These are phyloP conservation scores for Oceanodroma tethys DNA, from an alignment of 2,113 vertebrate species.

Conservation along the genomic window DNA sequence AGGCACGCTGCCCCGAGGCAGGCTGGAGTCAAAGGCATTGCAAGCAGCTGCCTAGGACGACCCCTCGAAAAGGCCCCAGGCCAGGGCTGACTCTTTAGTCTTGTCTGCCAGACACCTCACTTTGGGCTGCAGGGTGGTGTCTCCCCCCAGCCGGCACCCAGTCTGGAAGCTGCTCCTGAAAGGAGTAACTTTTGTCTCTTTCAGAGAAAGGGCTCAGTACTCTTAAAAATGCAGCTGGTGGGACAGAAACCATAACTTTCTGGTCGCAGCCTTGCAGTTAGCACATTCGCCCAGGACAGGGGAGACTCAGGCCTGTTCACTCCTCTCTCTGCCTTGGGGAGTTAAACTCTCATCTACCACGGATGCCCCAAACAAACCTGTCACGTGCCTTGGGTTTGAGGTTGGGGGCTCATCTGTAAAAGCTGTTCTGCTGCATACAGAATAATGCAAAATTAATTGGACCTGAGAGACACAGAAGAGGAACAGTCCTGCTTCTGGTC, in stretches of 20 bases:
- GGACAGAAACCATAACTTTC: neutral
- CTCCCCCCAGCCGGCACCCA: neutral
- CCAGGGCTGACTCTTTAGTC: neutral
- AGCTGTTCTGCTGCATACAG: neutral
- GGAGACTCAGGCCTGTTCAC: neutral
- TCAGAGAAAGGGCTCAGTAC: neutral
- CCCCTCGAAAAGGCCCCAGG: neutral
- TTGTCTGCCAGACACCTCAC: neutral
- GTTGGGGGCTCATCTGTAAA: neutral
- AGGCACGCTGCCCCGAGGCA: neutral
- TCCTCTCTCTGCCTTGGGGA: neutral
- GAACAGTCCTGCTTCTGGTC: neutral
- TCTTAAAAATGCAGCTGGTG: neutral
- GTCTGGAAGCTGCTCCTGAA: neutral
- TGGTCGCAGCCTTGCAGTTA: neutral
- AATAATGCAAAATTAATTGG: neutral
- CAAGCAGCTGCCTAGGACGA: neutral
- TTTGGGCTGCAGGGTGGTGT: neutral
- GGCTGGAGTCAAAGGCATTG: neutral
- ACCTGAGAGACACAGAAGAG: neutral
- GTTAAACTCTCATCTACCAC: neutral
- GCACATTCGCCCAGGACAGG: neutral
- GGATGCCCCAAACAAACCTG: neutral
- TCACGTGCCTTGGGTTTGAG: neutral
- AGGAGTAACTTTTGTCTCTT: neutral